phyloP scores from a whole-genome alignment of 2,888 invertebrate genomes.

The Cactoblastis cactorum region DNA sequence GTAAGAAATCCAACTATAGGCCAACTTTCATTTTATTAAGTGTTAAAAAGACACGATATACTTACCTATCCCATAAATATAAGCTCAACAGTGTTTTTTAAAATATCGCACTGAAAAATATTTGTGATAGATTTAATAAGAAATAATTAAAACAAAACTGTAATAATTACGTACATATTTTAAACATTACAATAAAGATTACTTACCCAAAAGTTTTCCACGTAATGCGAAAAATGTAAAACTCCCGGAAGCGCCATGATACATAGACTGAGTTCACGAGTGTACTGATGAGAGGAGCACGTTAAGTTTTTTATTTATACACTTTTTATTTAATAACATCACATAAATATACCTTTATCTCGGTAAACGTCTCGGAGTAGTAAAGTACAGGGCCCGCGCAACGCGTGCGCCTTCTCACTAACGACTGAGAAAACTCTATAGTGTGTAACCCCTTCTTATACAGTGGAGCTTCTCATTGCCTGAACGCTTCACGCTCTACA shows the following conservation, averaged over 20 bases:
- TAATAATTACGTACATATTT: background rate
- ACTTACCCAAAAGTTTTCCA: constrained; percentile 76
- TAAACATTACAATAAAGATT: background rate
- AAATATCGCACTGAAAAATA: too few species aligned
- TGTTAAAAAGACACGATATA: too few species aligned
- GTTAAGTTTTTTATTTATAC: constrained; percentile 62
- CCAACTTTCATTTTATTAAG: too few species aligned
- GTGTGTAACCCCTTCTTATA: constrained; percentile 60
- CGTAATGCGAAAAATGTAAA: constrained; percentile 65
- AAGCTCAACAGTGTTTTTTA: too few species aligned
- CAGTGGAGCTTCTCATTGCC: constrained; percentile 63
- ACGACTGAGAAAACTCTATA: constrained; percentile 53
- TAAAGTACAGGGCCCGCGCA: constrained; percentile 34
- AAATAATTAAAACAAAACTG: too few species aligned
- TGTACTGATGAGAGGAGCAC: constrained; percentile 54
- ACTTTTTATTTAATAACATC: constrained; percentile 75
- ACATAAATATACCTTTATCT: constrained; percentile 57
- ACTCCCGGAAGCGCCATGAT: constrained; percentile 70
- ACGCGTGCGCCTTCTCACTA: constrained; percentile 44
- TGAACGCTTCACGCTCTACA: constrained; percentile 75
- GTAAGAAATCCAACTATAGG: too few species aligned
- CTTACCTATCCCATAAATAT: too few species aligned
- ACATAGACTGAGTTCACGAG: constrained; percentile 50
- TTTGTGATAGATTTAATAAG: too few species aligned
- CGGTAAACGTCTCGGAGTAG: constrained; percentile 32